phyloP scores from a whole-genome alignment of 2,113 vertebrate genomes.

The Capricornis sumatraensis region DNA sequence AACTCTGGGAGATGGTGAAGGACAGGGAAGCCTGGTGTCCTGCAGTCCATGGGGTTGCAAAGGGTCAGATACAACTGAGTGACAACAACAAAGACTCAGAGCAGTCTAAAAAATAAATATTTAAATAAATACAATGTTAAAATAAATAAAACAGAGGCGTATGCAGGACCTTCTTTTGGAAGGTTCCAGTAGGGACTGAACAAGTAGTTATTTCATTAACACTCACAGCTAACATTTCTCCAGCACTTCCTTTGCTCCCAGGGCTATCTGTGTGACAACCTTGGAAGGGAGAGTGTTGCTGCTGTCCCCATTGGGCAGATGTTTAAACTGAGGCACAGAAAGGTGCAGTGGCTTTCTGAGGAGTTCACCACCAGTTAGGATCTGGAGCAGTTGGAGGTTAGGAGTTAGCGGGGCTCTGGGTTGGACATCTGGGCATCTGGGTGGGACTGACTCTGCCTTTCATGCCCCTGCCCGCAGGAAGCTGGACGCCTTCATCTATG shows the following conservation, averaged over 20 bases:
- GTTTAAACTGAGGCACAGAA: background rate
- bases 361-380: background rate
- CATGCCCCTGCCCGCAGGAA: constrained; percentile 79
- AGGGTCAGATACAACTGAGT: background rate
- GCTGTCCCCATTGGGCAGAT: background rate
- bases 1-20: background rate
- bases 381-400: background rate
- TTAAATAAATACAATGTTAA: background rate
- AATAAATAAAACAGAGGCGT: background rate
- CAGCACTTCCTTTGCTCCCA: background rate
- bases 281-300: background rate
- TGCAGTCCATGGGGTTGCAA: background rate
- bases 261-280: background rate
- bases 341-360: background rate
- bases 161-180: background rate
- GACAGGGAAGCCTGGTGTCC: background rate
- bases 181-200: background rate
- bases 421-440: background rate
- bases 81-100: background rate
- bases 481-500: constrained; percentile 95
- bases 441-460: background rate
- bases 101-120: background rate
- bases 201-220: background rate
- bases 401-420: background rate
- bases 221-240: background rate